Conservation (phyloP, 1,140 invertebrate genomes). For the Pseudobourletiella spinata region DNA sequence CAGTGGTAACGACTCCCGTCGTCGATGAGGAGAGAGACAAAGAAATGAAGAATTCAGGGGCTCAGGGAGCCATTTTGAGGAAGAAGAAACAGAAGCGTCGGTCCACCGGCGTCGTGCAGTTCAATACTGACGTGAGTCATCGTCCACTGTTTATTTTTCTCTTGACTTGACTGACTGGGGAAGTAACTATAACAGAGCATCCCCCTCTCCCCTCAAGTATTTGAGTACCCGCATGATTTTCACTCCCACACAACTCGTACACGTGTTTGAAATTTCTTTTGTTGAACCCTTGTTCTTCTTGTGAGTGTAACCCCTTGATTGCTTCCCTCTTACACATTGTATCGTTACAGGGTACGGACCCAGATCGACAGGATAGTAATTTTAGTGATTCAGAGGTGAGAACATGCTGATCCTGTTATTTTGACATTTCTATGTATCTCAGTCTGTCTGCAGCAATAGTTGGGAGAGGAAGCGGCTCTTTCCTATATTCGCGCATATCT, state of each 20-base stretch:
- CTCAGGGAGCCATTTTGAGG: conserved; percentile 38
- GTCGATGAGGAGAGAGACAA: conserved; percentile 37
- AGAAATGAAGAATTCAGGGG: conserved; percentile 34
- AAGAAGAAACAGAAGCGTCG: conserved; percentile 42
- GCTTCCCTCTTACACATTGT: conserved; percentile 6
- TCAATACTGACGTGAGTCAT: conserved; percentile 28
- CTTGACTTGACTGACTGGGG: too few species aligned
- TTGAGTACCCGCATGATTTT: too few species aligned
- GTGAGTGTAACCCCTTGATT: conserved; percentile 10
- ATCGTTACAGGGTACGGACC: conserved; percentile 22
- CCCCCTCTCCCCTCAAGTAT: too few species aligned
- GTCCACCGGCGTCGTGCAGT: conserved; percentile 38
- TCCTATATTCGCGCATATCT: too few species aligned
- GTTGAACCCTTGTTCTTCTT: too few species aligned
- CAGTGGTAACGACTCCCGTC: too few species aligned
- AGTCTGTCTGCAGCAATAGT: too few species aligned
- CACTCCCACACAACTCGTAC: neutral
- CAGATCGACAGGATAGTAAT: conserved; percentile 17
- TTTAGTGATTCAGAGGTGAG: conserved; percentile 34
- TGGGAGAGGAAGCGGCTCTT: too few species aligned
- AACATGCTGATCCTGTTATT: neutral
- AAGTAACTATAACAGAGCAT: too few species aligned
- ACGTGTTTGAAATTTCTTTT: too few species aligned
- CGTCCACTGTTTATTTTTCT: too few species aligned
- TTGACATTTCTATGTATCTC: too few species aligned